Percentiles rank a stretch among this genome's conserved stretches.
Conservation (phyloP, 2,888 invertebrate genomes). For the Gymnosoma rotundatum region DNA sequence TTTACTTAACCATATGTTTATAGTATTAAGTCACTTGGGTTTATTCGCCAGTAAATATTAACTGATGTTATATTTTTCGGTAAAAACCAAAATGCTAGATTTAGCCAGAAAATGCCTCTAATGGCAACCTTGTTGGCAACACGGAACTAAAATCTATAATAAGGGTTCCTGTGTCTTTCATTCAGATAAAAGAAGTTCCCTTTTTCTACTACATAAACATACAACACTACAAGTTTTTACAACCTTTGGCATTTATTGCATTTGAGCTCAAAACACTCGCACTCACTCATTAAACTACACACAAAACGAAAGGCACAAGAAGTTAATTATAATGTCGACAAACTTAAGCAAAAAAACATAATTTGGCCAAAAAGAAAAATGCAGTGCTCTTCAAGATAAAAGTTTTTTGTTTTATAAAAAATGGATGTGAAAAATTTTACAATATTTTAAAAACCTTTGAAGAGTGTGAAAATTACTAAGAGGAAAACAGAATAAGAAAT, state of each 20-base stretch:
- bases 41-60: too few species aligned
- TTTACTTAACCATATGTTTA: too few species aligned
- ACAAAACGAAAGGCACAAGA: slow-evolving; percentile 35
- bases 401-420: too few species aligned
- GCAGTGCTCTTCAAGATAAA: neutral
- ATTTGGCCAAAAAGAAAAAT: neutral
- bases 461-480: neutral
- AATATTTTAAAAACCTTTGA: too few species aligned
- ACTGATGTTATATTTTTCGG: too few species aligned
- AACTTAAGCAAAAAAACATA: neutral
- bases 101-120: too few species aligned
- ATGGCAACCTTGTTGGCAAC: too few species aligned
- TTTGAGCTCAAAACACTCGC: neutral
- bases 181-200: neutral
- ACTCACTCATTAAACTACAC: slow-evolving; percentile 15
- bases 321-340: slow-evolving; percentile 3
- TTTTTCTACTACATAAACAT: slow-evolving; percentile 6
- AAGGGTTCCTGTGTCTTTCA: too few species aligned
- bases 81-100: too few species aligned
- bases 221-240: slow-evolving; percentile 19
- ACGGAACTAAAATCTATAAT: too few species aligned
- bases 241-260: slow-evolving; percentile 42
- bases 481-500: neutral
- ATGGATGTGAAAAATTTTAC: too few species aligned
- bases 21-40: too few species aligned